A percentile compares a stretch with the other conserved stretches of the same genome.
Evolutionary conservation across 2,888 invertebrate species (phyloP).

Genomic region (Parnassius orleans): DNA sequence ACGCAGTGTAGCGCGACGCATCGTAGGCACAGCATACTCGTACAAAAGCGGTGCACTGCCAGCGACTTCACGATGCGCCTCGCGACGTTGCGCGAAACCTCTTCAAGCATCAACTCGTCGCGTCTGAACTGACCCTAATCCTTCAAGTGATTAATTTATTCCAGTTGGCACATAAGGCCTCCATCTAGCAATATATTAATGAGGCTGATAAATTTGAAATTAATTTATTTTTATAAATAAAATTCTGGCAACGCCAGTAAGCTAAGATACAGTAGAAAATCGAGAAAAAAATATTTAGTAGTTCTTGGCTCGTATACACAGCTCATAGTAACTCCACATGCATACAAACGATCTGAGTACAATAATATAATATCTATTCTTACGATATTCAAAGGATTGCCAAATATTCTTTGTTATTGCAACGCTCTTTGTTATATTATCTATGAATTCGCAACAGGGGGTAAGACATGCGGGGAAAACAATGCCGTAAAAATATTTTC

Average conservation of each 20-base stretch:
- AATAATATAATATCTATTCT: constrained; percentile 61
- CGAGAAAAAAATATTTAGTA: neutral
- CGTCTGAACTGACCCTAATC: too few species aligned
- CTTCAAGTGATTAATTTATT: too few species aligned
- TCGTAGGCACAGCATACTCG: too few species aligned
- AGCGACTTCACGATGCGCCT: too few species aligned
- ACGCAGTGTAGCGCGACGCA: too few species aligned
- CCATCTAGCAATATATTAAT: neutral
- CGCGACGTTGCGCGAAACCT: too few species aligned
- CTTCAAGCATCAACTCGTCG: too few species aligned
- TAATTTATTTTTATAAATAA: too few species aligned
- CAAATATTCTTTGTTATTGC: constrained; percentile 58
- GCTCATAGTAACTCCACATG: constrained; percentile 28
- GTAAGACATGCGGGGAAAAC: constrained; percentile 36
- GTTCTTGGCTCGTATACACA: neutral
- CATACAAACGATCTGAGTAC: constrained; percentile 39
- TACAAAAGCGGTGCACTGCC: too few species aligned
- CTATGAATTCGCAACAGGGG: constrained; percentile 38
- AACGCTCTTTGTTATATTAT: constrained; percentile 31
- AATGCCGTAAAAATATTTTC: constrained; percentile 23
- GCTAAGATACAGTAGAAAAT: neutral
- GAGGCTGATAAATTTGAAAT: too few species aligned
- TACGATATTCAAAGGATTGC: constrained; percentile 52
- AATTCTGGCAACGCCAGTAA: neutral
- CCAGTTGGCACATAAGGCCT: neutral